Evolutionary conservation across 2,797 vertebrate genomes (phyloP).

Genomic region (Kryptolebias ocellatus): DNA sequence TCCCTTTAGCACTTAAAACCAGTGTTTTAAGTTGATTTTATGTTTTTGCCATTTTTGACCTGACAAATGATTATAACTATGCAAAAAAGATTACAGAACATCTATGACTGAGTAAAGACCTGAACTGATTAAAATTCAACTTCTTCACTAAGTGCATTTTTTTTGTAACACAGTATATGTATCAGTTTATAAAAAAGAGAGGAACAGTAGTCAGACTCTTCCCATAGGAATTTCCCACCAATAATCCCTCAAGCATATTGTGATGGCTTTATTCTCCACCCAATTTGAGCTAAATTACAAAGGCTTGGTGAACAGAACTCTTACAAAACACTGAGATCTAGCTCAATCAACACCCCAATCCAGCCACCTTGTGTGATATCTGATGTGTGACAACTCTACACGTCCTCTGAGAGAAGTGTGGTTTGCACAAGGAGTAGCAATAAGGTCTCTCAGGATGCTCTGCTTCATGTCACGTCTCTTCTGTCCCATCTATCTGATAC

Average conservation of each 20-base stretch:
- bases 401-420: constrained; percentile 43
- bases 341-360: constrained; percentile 60
- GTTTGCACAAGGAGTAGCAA: constrained; percentile 34
- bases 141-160: too few relatives aligned
- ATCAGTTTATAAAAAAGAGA: too few relatives aligned
- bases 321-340: constrained; percentile 37
- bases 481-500: constrained; percentile 27
- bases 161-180: too few relatives aligned
- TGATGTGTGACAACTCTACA: constrained; percentile 57
- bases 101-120: too few relatives aligned
- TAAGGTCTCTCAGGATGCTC: constrained; percentile 32
- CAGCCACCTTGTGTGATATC: constrained; percentile 37
- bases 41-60: too few relatives aligned
- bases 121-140: too few relatives aligned
- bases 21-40: too few relatives aligned
- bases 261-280: constrained; percentile 34
- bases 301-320: constrained; percentile 32
- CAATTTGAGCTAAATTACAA: constrained; percentile 35
- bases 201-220: constrained; percentile 14
- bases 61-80: too few relatives aligned
- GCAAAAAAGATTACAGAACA: too few relatives aligned
- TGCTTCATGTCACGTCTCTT: constrained; percentile 38
- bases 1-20: too few relatives aligned
- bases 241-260: constrained; percentile 3
- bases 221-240: constrained; percentile 1